Base-by-base conservation (phyloP, 2,797 vertebrate genomes). In the Gephyroberyx darwinii region DNA sequence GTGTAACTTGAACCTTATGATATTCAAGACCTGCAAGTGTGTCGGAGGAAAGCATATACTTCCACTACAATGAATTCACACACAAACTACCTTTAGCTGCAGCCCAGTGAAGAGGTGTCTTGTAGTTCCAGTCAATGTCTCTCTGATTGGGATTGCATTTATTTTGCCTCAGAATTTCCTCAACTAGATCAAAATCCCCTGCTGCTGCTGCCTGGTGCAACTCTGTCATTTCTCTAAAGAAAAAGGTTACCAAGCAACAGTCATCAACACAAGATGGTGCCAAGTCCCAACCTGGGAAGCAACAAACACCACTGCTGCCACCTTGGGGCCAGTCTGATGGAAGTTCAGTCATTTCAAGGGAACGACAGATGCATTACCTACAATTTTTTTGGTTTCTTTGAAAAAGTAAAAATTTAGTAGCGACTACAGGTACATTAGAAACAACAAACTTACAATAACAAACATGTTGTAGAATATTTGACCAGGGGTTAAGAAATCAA, bases 71-170 rank as follows among this genome's bases (percentile, higher is more conserved):
- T 41, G 39, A 41, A 10, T 13, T 13, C 39, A 41, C 39, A 4
- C 39, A 12, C 12, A 12, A 17, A 14, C 10, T 62, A 97, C 96
- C 96, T 93, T 85, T 94, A 4, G 92, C 94, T 12, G 96, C 95
- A 2, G 96, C 96, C 96, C 96, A 98, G 88, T 98, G 96, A 12
- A 98, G 93, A 0, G 96, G 93, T 0, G 96, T 97, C 86, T 95
- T 94, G 83, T 89, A 86, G 35, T 94, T 93, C 96, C 96, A 98
- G 86, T 97, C 95, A 0, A 79, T 10, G 45, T 98, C 97, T 77
- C 93, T 96, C 58, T 94, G 87, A 74, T 98, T 97, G 5, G 95
- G 95, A 55, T 95, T 81, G 0, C 94, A 96, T 50, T 47, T 84
- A 12, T 94, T 93, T 10, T 88, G 84, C 76, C 65, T 92, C 74